Evolutionary conservation across 2,113 vertebrate species (phyloP), one percentile per base, ranked within the genome.

Genomic region (Sterrhoptilus dennistouni): DNA sequence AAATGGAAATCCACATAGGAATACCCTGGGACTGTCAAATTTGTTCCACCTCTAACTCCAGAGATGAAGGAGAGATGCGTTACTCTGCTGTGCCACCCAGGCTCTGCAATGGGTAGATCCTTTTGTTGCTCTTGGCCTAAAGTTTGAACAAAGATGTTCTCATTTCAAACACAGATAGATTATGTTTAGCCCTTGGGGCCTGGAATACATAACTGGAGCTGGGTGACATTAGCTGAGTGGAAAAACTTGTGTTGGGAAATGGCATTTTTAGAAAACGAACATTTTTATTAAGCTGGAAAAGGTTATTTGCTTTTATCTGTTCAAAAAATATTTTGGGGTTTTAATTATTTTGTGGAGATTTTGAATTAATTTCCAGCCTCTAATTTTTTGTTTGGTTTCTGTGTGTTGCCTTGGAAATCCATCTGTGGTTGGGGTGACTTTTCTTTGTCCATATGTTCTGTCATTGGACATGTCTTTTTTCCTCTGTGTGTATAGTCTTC

Each of bases 131-230:
- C 17, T 95, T 94, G 92, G 88, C 69, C 65, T 89, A 18, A 53
- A 64, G 88, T 89, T 66, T 90, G 72, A 90, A 78, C 45, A 71
- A 90, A 90, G 79, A 93, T 90, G 76, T 89, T 93, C 82, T 85
- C 4, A 0, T 86, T 95, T 89, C 76, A 78, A 88, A 87, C 31
- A 52, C 38, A 74, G 57, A 82, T 40, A 94, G 66, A 93, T 95
- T 78, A 71, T 75, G 49, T 83, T 94, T 90, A 95, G 90, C 85
- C 76, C 90, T 75, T 35, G 36, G 45, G 85, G 72, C 23, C 44
- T 94, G 88, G 83, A 93, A 87, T 95, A 76, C 53, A 28, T 45
- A 83, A 64, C 68, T 75, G 64, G 79, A 82, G 36, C 52, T 68
- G 60, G 72, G 42, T 90, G 83, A 94, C 68, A 53, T 94, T 63